Evolutionary conservation across 2,888 invertebrate genomes (phyloP).

Genomic region (Dendrolimus houi): DNA sequence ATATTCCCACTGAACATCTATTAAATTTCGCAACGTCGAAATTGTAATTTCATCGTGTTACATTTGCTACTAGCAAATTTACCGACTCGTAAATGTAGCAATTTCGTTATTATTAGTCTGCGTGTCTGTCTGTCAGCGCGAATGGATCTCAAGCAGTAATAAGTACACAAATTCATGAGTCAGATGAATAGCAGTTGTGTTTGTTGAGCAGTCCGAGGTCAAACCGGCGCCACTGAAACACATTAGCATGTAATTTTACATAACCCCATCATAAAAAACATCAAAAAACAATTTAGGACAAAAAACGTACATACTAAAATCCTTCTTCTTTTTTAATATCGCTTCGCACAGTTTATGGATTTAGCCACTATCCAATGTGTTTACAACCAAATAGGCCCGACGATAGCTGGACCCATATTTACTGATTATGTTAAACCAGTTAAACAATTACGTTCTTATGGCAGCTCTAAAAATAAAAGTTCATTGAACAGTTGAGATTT

Average conservation of each 20-base stretch:
- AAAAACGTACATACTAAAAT: too few species aligned
- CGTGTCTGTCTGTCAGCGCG: slow-evolving; percentile 4
- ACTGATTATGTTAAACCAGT: neutral
- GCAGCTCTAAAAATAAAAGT: too few species aligned
- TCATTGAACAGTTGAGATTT: too few species aligned
- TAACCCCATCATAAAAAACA: slow-evolving; percentile 4
- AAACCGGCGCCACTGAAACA: slow-evolving; percentile 9
- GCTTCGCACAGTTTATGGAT: too few species aligned
- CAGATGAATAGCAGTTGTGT: neutral
- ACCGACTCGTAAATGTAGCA: neutral
- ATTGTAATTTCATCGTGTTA: neutral
- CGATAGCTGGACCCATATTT: too few species aligned
- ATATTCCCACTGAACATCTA: neutral
- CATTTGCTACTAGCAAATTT: neutral
- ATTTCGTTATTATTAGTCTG: neutral
- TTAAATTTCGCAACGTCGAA: neutral
- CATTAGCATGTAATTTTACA: slow-evolving; percentile 9
- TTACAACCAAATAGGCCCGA: too few species aligned
- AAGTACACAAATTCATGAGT: neutral
- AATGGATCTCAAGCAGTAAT: slow-evolving; percentile 2
- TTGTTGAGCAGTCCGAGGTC: slow-evolving; percentile 8
- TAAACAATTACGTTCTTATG: too few species aligned
- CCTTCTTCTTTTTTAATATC: too few species aligned
- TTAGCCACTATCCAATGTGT: too few species aligned
- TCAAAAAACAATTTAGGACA: too few species aligned